These are phyloP conservation scores for Agrochola litura DNA, from an alignment of 2,888 invertebrate genomes.

Conservation along the genomic window DNA sequence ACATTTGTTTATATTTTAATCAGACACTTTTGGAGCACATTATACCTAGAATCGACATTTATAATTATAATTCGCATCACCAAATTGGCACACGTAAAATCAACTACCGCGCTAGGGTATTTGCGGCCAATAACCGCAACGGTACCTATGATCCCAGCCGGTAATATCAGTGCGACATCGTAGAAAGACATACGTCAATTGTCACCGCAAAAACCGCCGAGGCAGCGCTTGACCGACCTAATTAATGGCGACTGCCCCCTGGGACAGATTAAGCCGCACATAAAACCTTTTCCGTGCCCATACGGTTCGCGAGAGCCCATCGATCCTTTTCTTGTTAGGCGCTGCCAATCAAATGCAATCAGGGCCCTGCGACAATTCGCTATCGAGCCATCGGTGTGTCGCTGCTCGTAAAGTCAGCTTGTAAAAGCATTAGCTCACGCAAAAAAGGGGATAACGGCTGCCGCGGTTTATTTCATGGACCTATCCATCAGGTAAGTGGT, in stretches of 20 bases:
- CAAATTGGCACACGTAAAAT: conserved; percentile 38
- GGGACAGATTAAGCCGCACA: conserved; percentile 84
- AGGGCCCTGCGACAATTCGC: conserved; percentile 45
- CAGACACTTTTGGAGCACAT: neutral
- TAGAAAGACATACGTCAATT: conserved; percentile 81
- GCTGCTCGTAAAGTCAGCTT: conserved; percentile 32
- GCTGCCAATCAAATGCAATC: conserved; percentile 67
- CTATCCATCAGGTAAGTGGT: conserved; percentile 35
- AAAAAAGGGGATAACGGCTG: conserved; percentile 47
- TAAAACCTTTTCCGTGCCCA: conserved; percentile 85
- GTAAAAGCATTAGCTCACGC: conserved; percentile 48
- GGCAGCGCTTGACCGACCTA: conserved; percentile 80
- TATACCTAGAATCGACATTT: neutral
- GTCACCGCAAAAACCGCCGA: conserved; percentile 82
- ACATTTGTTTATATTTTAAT: neutral
- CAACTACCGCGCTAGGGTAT: conserved; percentile 29
- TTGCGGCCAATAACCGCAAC: conserved; percentile 53
- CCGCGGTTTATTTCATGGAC: conserved; percentile 34
- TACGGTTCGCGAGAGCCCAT: conserved; percentile 73
- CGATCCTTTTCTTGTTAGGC: conserved; percentile 77
- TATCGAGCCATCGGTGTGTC: conserved; percentile 43
- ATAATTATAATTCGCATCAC: conserved; percentile 14
- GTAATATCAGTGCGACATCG: conserved; percentile 50
- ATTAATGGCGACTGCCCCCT: conserved; percentile 83
- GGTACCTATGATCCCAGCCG: conserved; percentile 15